phyloP scores from a whole-genome alignment of 2,797 vertebrate species.

The Sciaenops ocellatus region DNA sequence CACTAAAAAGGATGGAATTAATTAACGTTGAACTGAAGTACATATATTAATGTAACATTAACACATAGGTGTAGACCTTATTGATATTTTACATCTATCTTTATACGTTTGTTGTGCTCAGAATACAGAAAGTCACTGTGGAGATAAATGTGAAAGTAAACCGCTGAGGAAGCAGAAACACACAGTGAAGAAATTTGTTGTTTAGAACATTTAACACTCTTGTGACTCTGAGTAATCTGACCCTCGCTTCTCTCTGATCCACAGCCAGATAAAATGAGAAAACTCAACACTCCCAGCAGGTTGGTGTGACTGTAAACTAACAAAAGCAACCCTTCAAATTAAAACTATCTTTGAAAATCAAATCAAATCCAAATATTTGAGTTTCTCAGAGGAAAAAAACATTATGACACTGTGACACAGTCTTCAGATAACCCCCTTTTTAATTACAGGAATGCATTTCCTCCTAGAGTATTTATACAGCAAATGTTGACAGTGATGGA shows the following conservation, averaged over 20 bases:
- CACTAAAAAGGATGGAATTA: not conserved
- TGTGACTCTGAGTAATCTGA: not conserved
- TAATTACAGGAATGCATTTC: not conserved
- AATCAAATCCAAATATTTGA: not conserved
- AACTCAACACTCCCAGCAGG: not conserved
- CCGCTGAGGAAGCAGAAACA: not conserved
- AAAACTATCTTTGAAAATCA: not conserved
- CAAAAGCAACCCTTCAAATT: not conserved
- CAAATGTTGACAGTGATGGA: not conserved
- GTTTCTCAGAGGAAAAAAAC: not conserved
- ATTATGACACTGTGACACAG: not conserved
- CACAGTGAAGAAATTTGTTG: too few species aligned
- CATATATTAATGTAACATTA: not conserved
- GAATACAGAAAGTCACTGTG: not conserved
- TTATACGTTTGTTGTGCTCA: not conserved
- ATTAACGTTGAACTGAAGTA: not conserved
- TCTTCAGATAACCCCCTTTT: not conserved
- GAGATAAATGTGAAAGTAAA: not conserved
- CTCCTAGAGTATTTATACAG: not conserved
- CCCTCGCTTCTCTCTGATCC: not conserved
- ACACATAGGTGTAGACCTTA: not conserved
- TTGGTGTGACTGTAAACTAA: not conserved
- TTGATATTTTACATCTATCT: not conserved
- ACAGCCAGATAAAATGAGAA: conserved; percentile 13
- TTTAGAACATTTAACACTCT: not conserved